Percentiles rank a stretch among this genome's conserved stretches.
These are phyloP conservation scores for Candidula unifasciata DNA, from an alignment of 2,888 invertebrate genomes.

Conservation along the genomic window DNA sequence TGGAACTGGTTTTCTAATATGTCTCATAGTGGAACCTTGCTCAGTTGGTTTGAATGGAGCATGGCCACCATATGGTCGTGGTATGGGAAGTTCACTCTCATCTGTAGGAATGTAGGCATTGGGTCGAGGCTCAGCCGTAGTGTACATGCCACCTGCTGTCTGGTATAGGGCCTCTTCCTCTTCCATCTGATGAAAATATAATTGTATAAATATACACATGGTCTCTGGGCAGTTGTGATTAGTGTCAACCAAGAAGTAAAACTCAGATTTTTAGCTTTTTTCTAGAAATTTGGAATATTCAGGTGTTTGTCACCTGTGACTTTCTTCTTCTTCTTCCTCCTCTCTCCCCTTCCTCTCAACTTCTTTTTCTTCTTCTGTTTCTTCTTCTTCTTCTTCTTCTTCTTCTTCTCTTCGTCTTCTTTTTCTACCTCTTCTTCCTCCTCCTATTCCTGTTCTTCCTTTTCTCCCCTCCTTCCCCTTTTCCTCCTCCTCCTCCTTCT, in stretches of 20 bases:
- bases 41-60: slow-evolving; percentile 78
- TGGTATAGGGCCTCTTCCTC: slow-evolving; percentile 76
- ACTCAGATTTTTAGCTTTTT: no score
- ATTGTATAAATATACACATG: background rate
- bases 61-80: slow-evolving; percentile 77
- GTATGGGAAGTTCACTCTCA: slow-evolving; percentile 77
- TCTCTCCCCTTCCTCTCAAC: no score
- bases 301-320: no score
- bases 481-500: background rate
- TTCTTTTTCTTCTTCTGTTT: background rate
- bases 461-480: background rate
- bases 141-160: slow-evolving; percentile 74
- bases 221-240: background rate
- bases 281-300: no score
- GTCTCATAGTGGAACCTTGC: slow-evolving; percentile 76
- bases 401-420: background rate
- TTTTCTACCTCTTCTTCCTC: background rate
- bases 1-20: slow-evolving; percentile 77
- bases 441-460: background rate
- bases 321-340: no score
- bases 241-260: no score
- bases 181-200: slow-evolving; percentile 62
- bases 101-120: slow-evolving; percentile 78
- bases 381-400: background rate
- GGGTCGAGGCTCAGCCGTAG: slow-evolving; percentile 78